A percentile compares a stretch with the other conserved stretches of the same genome.
Evolutionary conservation across 2,113 vertebrate species (phyloP).

Genomic region (Actenoides lindsayi): DNA sequence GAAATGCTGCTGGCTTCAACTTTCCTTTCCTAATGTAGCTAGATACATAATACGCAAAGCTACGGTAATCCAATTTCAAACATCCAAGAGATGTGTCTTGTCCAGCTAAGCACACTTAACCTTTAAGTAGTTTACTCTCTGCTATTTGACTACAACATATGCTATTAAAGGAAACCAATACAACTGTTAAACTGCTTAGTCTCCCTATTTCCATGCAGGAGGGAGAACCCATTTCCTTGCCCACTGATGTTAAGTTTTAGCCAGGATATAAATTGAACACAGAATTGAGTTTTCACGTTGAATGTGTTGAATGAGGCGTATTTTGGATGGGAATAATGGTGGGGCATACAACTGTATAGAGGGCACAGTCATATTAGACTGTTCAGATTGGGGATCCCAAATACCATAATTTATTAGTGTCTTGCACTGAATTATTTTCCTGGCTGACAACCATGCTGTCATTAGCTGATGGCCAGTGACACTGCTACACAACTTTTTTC

Average conservation of each 20-base stretch:
- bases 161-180: slow-evolving; percentile 9
- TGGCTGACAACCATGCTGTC: background rate
- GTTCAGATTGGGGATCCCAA: background rate
- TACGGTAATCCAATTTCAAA: background rate
- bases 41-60: background rate
- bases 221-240: background rate
- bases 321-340: background rate
- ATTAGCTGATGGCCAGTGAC: background rate
- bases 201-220: background rate
- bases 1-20: background rate
- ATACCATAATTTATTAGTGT: background rate
- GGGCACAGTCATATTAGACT: background rate
- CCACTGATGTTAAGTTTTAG: background rate
- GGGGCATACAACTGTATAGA: background rate
- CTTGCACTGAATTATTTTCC: background rate
- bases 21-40: background rate
- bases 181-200: background rate
- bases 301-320: background rate
- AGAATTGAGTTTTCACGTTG: background rate
- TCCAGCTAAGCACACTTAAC: slow-evolving; percentile 2
- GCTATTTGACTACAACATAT: background rate
- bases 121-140: slow-evolving; percentile 11
- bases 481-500: accelerated
- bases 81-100: background rate
- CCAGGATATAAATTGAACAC: background rate